Evolutionary conservation across 2,797 vertebrate species (phyloP), one percentile per base, ranked within the genome.

Genomic region (Rhodeus uyekii): DNA sequence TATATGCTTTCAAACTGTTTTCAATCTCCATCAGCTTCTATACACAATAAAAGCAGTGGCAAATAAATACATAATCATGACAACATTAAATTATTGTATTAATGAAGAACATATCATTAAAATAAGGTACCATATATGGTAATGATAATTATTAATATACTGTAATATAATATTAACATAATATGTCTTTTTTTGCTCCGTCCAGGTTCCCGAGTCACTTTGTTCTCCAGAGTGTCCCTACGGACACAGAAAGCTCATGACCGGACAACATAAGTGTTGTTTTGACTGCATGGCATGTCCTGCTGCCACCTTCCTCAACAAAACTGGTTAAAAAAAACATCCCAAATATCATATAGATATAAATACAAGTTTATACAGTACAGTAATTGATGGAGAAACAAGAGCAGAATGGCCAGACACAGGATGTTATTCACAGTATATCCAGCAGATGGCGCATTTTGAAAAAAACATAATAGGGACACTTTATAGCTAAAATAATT

Each of bases 301-400:
- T 10, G 53, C 89, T 1, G 90, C 85, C 38, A 94, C 92, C 3
- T 98, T 97, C 89, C 92, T 96, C 81, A 97, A 97, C 87, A 91
- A 46, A 78, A 96, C 92, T 16, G 93, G 93, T 95, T n/a, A n/a
- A 90, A 91, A 18, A 36, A 72, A 27, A 39, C 60, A 61, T 5
- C 19, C 3, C 3, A 34, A 14, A 27, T 46, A 39, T n/a, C 16
- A 58, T 27, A 74, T 0, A 68, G 12, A 58, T 58, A 71, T 55
- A 69, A 39, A 13, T 36, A 48, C 22, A 5, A 53, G 10, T 36
- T 4, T 12, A 14, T 8, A n/a, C 32, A 48, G 29, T n/a, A 60
- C 13, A 16, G 58, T 24, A 8, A 34, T 4, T 3, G n/a, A 34
- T 18, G 14, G 32, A 29, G 27, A 58, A 32, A 36, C 16, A 4